Percentiles rank a stretch among this genome's conserved stretches.
These are phyloP conservation scores for Deilephila porcellus DNA, from an alignment of 2,888 invertebrate genomes.

Conservation along the genomic window DNA sequence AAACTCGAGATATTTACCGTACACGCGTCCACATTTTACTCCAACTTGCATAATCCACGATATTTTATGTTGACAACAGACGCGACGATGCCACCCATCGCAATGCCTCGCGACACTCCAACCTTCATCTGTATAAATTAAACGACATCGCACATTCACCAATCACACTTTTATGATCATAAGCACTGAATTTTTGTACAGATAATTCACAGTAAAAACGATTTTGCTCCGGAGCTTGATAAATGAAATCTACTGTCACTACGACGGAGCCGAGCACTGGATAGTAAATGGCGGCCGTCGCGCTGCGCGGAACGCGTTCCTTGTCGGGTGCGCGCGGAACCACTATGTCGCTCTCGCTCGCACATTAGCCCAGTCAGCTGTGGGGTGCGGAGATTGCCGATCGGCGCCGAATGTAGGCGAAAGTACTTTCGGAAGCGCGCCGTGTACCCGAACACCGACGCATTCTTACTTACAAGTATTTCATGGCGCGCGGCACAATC, in stretches of 20 bases:
- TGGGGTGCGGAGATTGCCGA: slow-evolving; percentile 75
- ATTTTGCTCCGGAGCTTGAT: slow-evolving; percentile 64
- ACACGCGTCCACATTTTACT: slow-evolving; percentile 77
- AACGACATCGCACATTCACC: slow-evolving; percentile 63
- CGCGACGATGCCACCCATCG: slow-evolving; percentile 72
- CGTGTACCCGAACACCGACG: slow-evolving; percentile 54
- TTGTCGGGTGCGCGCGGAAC: slow-evolving; percentile 48
- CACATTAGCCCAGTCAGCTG: slow-evolving; percentile 78
- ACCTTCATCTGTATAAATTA: slow-evolving; percentile 58
- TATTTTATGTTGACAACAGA: slow-evolving; percentile 81
- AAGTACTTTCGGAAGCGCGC: slow-evolving; percentile 76
- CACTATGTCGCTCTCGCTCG: slow-evolving; percentile 59
- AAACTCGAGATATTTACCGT: slow-evolving; percentile 67
- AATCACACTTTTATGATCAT: slow-evolving; percentile 61
- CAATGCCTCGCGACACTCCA: slow-evolving; percentile 56
- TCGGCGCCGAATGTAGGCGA: slow-evolving; percentile 71
- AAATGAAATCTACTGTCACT: slow-evolving; percentile 77
- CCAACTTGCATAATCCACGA: slow-evolving; percentile 82
- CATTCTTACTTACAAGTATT: slow-evolving; percentile 61
- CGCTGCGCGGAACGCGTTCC: slow-evolving; percentile 69
- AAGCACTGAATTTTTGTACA: slow-evolving; percentile 69
- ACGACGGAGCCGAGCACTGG: slow-evolving; percentile 74
- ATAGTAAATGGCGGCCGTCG: slow-evolving; percentile 78
- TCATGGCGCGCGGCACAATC: slow-evolving; percentile 44
- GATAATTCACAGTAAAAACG: slow-evolving; percentile 77